These are phyloP conservation scores for Capricornis sumatraensis DNA, from an alignment of 2,113 vertebrate species.

Conservation along the genomic window DNA sequence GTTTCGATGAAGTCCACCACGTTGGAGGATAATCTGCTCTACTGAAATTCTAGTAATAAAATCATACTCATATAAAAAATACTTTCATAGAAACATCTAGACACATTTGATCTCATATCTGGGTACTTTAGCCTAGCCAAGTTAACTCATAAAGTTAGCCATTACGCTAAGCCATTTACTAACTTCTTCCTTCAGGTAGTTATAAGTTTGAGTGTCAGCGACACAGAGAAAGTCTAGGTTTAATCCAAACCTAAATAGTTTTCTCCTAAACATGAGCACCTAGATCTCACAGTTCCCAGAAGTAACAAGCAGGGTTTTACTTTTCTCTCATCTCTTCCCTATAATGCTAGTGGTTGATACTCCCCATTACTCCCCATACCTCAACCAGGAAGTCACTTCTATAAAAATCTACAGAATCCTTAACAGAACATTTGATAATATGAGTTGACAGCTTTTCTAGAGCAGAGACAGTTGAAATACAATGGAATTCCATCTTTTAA, in stretches of 20 bases:
- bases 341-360: neutral
- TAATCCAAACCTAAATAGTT: neutral
- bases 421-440: neutral
- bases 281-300: neutral
- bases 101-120: neutral
- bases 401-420: neutral
- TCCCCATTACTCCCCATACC: neutral
- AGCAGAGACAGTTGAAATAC: neutral
- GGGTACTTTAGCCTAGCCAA: neutral
- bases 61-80: neutral
- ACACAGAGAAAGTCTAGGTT: neutral
- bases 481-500: neutral
- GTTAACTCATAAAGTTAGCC: neutral
- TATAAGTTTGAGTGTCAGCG: neutral
- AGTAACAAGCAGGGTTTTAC: neutral
- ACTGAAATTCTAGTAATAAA: neutral
- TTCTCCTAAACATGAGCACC: neutral
- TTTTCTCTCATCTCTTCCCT: neutral
- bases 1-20: neutral
- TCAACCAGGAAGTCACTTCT: neutral
- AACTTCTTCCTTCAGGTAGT: neutral
- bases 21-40: neutral
- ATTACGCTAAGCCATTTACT: neutral
- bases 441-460: neutral
- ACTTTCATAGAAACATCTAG: neutral